A percentile compares a stretch with the other conserved stretches of the same genome.
Conservation (phyloP, 2,888 invertebrate genomes). For the Eupithecia exiguata region DNA sequence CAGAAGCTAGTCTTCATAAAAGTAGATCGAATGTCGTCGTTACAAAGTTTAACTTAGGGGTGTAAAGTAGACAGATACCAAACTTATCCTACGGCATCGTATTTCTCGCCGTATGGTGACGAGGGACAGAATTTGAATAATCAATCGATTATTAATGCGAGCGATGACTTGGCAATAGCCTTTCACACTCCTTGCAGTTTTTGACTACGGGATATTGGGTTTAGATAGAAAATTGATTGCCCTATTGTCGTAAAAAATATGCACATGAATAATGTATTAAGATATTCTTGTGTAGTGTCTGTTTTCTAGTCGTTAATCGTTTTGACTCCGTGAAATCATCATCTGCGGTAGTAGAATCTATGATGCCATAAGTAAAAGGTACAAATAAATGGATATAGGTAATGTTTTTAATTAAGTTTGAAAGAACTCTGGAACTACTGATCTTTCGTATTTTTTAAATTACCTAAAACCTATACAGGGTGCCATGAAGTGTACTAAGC, state of each 20-base stretch:
- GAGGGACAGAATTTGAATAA: slow-evolving; percentile 68
- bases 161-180: slow-evolving; percentile 68
- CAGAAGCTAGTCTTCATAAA: background rate
- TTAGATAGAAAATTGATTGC: slow-evolving; percentile 67
- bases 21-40: background rate
- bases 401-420: too few species aligned
- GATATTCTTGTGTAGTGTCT: background rate
- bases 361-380: too few species aligned
- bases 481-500: too few species aligned
- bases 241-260: slow-evolving; percentile 66
- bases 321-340: background rate
- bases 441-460: too few species aligned
- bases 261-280: slow-evolving; percentile 13
- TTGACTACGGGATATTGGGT: slow-evolving; percentile 47
- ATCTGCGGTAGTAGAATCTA: background rate
- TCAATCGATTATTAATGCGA: slow-evolving; percentile 77
- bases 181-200: slow-evolving; percentile 61
- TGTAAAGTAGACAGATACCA: slow-evolving; percentile 24
- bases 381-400: too few species aligned
- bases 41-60: slow-evolving; percentile 5
- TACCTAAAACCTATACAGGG: too few species aligned
- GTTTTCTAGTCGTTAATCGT: slow-evolving; percentile 4
- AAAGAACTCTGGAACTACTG: too few species aligned
- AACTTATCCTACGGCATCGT: slow-evolving; percentile 48
- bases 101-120: slow-evolving; percentile 47